Base-by-base conservation (phyloP, 2,113 vertebrate species). In the Eudorcas thomsonii region DNA sequence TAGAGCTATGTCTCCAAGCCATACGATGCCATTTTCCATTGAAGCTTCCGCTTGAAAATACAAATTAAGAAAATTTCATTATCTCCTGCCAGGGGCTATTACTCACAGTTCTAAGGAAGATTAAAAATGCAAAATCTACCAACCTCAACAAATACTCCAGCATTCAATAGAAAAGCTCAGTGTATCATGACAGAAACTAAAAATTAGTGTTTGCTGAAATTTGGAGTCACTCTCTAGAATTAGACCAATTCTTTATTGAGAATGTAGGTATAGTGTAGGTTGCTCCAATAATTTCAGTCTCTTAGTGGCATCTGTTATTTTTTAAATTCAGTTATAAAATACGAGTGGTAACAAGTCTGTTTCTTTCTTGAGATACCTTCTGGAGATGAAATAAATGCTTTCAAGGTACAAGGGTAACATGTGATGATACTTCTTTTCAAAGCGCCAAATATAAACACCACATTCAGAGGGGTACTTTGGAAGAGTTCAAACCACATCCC, bases 61-160 rank as follows among this genome's bases (percentile, higher is more conserved):
- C 99, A 99, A 99, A 99, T 99, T 99, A 99, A 99, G 99, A 99
- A 99, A 99, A 99, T 99, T 98, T 99, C 98, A 99, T 99, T 99
- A 99, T 99, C 99, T 99, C 97, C 98, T 98, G 99, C 99, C 99
- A 99, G 98, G 96, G 98, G 99, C 98, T 98, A 98, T 99, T 99
- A 99, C 99, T 98, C 98, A 98, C 98, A 99, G 99, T 99, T 99
- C 99, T 98, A 98, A 98, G 97, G 98, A 98, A 99, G 98, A 99
- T 99, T 98, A 99, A 99, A 99, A 99, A 98, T 97, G 96, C 98
- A 99, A 98, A 98, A 97, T 98, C 98, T 98, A 98, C 96, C 62
- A 94, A 98, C 97, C 98, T 98, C 97, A 99, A 99, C 98, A 99
- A 99, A 99, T 98, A 98, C 87, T 96, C 89, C 84, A 96, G 96